phyloP scores from a whole-genome alignment of 2,888 invertebrate genomes.

The Harpalus rufipes region DNA sequence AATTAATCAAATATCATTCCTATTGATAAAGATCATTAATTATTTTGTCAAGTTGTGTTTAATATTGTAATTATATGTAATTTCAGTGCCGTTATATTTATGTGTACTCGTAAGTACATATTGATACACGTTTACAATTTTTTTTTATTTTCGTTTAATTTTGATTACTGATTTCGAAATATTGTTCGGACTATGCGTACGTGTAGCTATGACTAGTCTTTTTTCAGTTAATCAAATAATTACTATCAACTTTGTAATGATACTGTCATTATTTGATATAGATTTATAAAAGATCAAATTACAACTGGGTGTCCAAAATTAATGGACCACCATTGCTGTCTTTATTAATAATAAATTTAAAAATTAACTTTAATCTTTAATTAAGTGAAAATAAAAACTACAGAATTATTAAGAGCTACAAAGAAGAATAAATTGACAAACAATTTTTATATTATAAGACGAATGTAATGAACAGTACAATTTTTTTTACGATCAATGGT shows the following conservation, averaged over 20 bases:
- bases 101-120: constrained; percentile 9
- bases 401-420: no score
- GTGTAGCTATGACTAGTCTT: background rate
- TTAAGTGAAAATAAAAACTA: no score
- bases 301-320: no score
- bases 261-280: no score
- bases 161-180: constrained; percentile 17
- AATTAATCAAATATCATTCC: constrained; percentile 49
- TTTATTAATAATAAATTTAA: no score
- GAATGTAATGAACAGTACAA: no score
- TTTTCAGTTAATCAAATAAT: constrained; percentile 16
- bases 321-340: no score
- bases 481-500: no score
- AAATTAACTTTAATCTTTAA: no score
- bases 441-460: no score
- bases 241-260: background rate
- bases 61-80: constrained; percentile 46
- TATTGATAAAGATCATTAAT: constrained; percentile 48
- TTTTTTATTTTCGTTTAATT: constrained; percentile 30
- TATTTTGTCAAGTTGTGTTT: constrained; percentile 45
- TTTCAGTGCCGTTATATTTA: constrained; percentile 38
- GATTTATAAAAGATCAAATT: no score
- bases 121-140: constrained; percentile 2
- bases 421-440: no score
- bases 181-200: background rate